Evolutionary conservation across 2,888 invertebrate species (phyloP).

Genomic region (Lithophane leautieri): DNA sequence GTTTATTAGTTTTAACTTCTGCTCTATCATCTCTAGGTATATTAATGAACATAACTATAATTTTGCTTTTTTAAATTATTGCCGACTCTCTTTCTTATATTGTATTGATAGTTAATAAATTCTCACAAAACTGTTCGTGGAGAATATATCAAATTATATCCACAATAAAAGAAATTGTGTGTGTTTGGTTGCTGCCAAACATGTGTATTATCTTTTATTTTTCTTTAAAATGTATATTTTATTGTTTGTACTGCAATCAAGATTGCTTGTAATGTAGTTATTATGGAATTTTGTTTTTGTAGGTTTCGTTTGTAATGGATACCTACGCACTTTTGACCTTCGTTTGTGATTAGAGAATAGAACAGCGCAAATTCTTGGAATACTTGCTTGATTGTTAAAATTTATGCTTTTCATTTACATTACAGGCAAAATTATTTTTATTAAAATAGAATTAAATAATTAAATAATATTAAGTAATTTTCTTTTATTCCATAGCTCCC

Average conservation of each 20-base stretch:
- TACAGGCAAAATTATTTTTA: not conserved
- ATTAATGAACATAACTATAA: not conserved
- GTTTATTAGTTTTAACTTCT: not conserved
- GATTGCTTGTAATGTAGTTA: not conserved
- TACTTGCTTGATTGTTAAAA: not conserved
- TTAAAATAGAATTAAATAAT: not conserved
- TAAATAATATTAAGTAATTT: not conserved
- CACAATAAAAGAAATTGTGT: not conserved
- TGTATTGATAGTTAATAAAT: not conserved
- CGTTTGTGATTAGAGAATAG: not conserved
- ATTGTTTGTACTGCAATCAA: not conserved
- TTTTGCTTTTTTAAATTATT: not conserved
- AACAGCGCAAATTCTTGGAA: not conserved
- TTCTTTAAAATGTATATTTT: not conserved
- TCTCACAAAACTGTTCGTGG: not conserved
- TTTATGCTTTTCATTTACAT: not conserved
- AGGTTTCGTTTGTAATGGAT: not conserved
- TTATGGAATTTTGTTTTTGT: too few relatives aligned
- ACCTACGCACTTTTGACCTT: not conserved
- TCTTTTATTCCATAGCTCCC: not conserved
- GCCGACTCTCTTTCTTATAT: not conserved
- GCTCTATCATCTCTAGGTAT: not conserved
- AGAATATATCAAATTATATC: not conserved
- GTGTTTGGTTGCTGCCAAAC: not conserved
- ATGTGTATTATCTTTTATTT: not conserved